Base-by-base conservation (phyloP, 2,888 invertebrate genomes). In the Tortricodes alternella region DNA sequence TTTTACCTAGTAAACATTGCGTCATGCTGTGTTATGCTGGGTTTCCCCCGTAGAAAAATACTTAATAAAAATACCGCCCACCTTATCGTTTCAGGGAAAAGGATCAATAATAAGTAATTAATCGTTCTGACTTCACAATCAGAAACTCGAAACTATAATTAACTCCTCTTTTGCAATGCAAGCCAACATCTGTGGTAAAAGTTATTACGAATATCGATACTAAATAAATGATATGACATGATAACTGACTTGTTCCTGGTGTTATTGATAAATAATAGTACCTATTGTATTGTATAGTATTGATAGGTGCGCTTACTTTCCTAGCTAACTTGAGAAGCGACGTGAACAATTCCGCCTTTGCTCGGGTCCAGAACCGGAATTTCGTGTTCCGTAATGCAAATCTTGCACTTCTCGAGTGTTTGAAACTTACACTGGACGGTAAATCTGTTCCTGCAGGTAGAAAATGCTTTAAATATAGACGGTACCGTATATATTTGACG, bases 311-410 rank as follows among this genome's bases (percentile, higher is more conserved):
- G 37, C 32, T 44, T 44, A 37, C 44, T 44, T 56, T 44, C 34
- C 48, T 21, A 18, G 41, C 27, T 8, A 49, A 55, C 41, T 55
- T 15, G 7, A 48, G 41, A 55, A 27, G 35, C 27, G 34, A 39
- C 34, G 27, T 35, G 34, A 55, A 48, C 41, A 39, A 48, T 53
- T 39, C 46, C 32, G 53, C 16, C 21, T 46, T 53, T 53, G 37
- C 11, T 19, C 46, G 21, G 38, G 13, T 32, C 21, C 23, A 9
- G 38, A 46, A 38, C 38, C 11, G 46, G 46, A 32, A 32, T 53
- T 53, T 53, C 53, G 38, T 32, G 46, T 46, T 46, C 29, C 46
- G 37, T 38, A 32, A 53, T 46, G 37, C 46, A 34, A 53, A 43
- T 55, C 35, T 27, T 49, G 48, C 55, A 41, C 41, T 35, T 43